These are phyloP conservation scores for Neoascia interrupta DNA, from an alignment of 2,888 invertebrate genomes.

Conservation along the genomic window DNA sequence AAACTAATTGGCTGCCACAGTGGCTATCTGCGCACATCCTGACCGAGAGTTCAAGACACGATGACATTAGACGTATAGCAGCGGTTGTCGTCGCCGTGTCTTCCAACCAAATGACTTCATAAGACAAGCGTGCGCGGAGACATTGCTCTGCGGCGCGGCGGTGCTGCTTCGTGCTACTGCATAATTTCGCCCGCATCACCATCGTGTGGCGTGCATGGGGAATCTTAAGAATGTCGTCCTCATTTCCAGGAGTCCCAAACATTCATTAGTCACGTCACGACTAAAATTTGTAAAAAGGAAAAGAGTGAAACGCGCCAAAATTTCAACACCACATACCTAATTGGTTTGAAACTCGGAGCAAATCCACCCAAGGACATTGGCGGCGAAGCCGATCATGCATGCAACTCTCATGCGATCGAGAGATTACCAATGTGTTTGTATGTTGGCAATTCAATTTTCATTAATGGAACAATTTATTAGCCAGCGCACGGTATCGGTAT, in stretches of 20 bases:
- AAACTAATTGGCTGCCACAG: slow-evolving; percentile 67
- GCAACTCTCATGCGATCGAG: slow-evolving; percentile 19
- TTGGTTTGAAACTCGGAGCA: slow-evolving; percentile 37
- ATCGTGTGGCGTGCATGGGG: slow-evolving; percentile 24
- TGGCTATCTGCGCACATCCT: slow-evolving; percentile 62
- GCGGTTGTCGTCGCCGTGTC: slow-evolving; percentile 33
- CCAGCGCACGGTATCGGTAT: slow-evolving; percentile 3
- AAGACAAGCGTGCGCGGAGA: slow-evolving; percentile 28
- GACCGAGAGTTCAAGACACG: slow-evolving; percentile 59
- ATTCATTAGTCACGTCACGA: slow-evolving; percentile 32
- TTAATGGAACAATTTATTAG: slow-evolving; percentile 66
- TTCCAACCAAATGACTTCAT: slow-evolving; percentile 59
- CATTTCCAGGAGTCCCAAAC: slow-evolving; percentile 18
- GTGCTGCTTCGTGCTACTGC: slow-evolving; percentile 22
- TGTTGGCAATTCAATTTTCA: slow-evolving; percentile 61
- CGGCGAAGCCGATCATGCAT: slow-evolving; percentile 28
- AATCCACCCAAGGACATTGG: slow-evolving; percentile 62
- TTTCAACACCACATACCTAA: slow-evolving; percentile 26
- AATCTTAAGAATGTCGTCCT: slow-evolving; percentile 57
- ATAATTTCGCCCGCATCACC: slow-evolving; percentile 14
- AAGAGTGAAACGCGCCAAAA: slow-evolving; percentile 31
- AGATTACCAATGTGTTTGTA: slow-evolving; percentile 38
- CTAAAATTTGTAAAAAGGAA: slow-evolving; percentile 24
- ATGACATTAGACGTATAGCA: slow-evolving; percentile 67
- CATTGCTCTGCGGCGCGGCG: slow-evolving; percentile 13